Base-by-base conservation (phyloP, 2,113 vertebrate genomes). In the Phaetusa simplex region DNA sequence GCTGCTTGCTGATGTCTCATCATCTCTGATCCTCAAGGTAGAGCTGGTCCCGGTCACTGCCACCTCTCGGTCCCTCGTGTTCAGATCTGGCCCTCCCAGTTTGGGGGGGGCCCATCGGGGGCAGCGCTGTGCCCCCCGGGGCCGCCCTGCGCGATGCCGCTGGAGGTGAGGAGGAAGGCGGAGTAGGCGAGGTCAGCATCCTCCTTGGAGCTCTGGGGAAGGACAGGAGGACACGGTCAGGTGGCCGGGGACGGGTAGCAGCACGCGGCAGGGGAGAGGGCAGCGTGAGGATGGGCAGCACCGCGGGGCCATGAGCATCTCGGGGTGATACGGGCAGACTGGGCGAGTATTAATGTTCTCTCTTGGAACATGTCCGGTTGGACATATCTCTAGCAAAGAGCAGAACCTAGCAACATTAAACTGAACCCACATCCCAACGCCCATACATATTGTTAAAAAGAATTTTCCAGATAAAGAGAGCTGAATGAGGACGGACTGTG, bases 191-290 rank as follows among this genome's bases (percentile, higher is more conserved):
- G 94, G 58, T 98, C 98, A 8, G 94, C 97, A 18, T 98, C 98
- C 66, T 98, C 98, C 95, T 98, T 98, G 95, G 98, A 98, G 43
- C 95, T 96, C 98, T 98, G 69, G 53, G 11, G 52, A 83, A 87
- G 12, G 74, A 83, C 12, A 95, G 56, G 53, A 49, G 87, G 85
- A n/a, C 18, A 21, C 15, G 0, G 26, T 93, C 27, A 92, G 65
- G 47, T 22, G 23, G 5, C 3, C 0, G 7, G 81, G 61, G 23
- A 40, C 0, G 2, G 82, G 7, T 10, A 71, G 42, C 15, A 8
- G 40, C 22, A 22, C 0, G 0, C 8, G 61, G 52, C 19, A 18
- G 23, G n/a, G 55, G 45, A 21, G 21, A 13, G 38, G 86, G 13
- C 30, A 23, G 45, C 8, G 2, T 14, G 15, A 29, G 13, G 26